Percentiles rank a stretch among this genome's conserved stretches.
Evolutionary conservation across 1,140 invertebrate species (phyloP).

Genomic region (Scaptomyza graminum): DNA sequence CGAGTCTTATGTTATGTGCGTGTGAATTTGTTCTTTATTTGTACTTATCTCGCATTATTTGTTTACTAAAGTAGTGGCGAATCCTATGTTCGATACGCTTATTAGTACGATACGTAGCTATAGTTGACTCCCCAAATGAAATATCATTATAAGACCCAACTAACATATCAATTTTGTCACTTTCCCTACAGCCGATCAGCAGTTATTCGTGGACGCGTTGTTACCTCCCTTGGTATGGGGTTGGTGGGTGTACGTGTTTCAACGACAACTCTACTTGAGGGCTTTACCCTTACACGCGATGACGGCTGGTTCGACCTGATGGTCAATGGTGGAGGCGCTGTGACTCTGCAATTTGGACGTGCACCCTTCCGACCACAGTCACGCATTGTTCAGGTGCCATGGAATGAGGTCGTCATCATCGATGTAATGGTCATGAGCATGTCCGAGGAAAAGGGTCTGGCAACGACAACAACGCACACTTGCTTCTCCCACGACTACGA

Average conservation of each 20-base stretch:
- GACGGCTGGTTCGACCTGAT: conserved; percentile 98
- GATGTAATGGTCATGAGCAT: conserved; percentile 94
- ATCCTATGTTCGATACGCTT: conserved; percentile 63
- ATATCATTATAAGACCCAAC: conserved; percentile 48
- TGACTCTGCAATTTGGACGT: conserved; percentile 96
- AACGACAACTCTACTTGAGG: conserved; percentile 94
- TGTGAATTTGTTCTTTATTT: conserved; percentile 73
- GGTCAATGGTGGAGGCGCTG: conserved; percentile 98
- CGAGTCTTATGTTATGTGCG: conserved; percentile 80
- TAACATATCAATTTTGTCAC: conserved; percentile 53
- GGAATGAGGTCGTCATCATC: conserved; percentile 98
- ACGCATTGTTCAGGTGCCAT: conserved; percentile 97
- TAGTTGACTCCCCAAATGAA: conserved; percentile 22
- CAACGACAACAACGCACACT: conserved; percentile 87
- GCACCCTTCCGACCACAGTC: conserved; percentile 95
- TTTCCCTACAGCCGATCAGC: conserved; percentile 92
- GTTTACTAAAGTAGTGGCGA: conserved; percentile 61
- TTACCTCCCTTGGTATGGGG: conserved; percentile 95
- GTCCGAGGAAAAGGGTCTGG: conserved; percentile 89
- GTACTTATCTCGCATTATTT: conserved; percentile 62
- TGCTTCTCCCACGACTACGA: conserved; percentile 97
- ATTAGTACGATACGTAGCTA: conserved; percentile 41
- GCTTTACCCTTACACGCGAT: conserved; percentile 96
- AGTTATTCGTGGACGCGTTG: conserved; percentile 96
- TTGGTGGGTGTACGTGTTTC: conserved; percentile 97